Evolutionary conservation across 2,113 vertebrate species (phyloP).

Genomic region (Ictalurus furcatus): DNA sequence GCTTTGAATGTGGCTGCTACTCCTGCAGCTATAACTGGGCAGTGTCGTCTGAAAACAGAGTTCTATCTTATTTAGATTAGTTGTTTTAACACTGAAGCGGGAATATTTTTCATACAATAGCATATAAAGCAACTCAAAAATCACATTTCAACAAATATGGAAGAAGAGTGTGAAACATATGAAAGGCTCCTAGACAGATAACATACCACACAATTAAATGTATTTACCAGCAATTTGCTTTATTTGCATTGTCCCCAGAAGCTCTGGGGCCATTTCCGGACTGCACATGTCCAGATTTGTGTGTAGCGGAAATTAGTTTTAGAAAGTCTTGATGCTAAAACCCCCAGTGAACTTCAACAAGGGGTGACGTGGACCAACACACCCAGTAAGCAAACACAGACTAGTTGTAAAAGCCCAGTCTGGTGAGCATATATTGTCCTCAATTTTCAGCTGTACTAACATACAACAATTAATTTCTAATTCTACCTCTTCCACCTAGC

Average conservation of each 20-base stretch:
- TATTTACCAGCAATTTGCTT: neutral
- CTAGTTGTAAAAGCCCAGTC: constrained; percentile 17
- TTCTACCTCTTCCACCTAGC: neutral
- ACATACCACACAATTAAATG: neutral
- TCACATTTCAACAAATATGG: neutral
- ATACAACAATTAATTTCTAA: neutral
- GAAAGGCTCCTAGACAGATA: no score
- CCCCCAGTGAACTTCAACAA: constrained; percentile 23
- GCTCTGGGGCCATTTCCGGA: neutral
- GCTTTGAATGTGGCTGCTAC: neutral
- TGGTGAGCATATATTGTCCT: neutral
- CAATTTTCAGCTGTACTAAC: neutral
- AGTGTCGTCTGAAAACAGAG: neutral
- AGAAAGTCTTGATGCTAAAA: neutral
- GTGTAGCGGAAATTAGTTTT: neutral
- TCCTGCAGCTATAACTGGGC: neutral
- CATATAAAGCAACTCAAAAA: constrained; percentile 11
- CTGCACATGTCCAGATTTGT: constrained; percentile 12
- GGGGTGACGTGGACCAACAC: constrained; percentile 62
- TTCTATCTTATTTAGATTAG: neutral
- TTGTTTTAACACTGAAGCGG: neutral
- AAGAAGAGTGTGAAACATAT: neutral
- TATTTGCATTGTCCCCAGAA: neutral
- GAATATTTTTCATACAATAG: neutral
- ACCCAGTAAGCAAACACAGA: constrained; percentile 62